These are phyloP conservation scores for Drosophila trapezifrons DNA, from an alignment of 1,140 invertebrate genomes.

Conservation along the genomic window DNA sequence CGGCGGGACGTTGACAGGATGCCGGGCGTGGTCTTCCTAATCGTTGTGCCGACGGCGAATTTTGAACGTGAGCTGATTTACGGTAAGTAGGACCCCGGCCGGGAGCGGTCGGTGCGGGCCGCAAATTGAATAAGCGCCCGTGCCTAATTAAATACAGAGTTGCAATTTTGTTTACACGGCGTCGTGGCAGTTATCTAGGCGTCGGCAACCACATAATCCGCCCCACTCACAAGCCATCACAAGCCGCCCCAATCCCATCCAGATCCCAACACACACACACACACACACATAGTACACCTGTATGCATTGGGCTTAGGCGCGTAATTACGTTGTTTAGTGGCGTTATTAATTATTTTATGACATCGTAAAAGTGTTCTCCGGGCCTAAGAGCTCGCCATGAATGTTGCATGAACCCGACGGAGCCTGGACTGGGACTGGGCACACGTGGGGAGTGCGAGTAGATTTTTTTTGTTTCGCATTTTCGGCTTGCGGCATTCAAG, in stretches of 20 bases:
- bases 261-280: background rate
- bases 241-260: background rate
- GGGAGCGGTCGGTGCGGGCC: background rate
- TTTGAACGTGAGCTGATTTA: constrained; percentile 86
- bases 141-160: constrained; percentile 78
- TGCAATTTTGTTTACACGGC: constrained; percentile 67
- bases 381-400: constrained; percentile 74
- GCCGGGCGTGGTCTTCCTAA: constrained; percentile 86
- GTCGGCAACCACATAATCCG: constrained; percentile 38
- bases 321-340: constrained; percentile 82
- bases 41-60: constrained; percentile 86
- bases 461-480: constrained; percentile 34
- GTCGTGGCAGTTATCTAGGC: constrained; percentile 54
- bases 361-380: constrained; percentile 77
- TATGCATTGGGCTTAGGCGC: constrained; percentile 65
- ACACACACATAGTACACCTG: constrained; percentile 17
- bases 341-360: constrained; percentile 84
- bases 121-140: constrained; percentile 67
- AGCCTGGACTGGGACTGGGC: constrained; percentile 19
- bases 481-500: constrained; percentile 31
- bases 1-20: constrained; percentile 45
- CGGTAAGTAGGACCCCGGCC: constrained; percentile 67
- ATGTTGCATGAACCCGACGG: constrained; percentile 57
- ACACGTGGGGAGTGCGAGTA: constrained; percentile 12
- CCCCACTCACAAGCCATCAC: constrained; percentile 11